These are phyloP conservation scores for Teleiodes luculella DNA, from an alignment of 2,888 invertebrate species.

Conservation along the genomic window DNA sequence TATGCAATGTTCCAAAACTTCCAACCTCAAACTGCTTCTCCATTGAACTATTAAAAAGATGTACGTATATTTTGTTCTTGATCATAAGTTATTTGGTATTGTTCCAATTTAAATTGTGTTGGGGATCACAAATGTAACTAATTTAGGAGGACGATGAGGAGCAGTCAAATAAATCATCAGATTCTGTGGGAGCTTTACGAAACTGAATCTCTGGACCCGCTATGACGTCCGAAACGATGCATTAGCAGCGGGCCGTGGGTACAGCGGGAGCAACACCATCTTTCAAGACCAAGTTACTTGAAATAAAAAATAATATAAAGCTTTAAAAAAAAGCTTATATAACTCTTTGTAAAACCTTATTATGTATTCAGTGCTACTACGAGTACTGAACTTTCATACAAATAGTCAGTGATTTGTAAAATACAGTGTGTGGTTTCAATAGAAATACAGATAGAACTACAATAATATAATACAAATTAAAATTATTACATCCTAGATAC, in stretches of 20 bases:
- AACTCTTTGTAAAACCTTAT: too few species aligned
- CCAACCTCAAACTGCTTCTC: not conserved
- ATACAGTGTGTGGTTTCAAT: too few species aligned
- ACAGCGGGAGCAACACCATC: constrained; percentile 27
- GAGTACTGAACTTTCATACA: too few species aligned
- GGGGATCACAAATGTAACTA: constrained; percentile 12
- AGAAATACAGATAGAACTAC: too few species aligned
- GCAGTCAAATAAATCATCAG: constrained; percentile 48
- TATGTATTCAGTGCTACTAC: too few species aligned
- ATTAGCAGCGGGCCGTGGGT: constrained; percentile 38
- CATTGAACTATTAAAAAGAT: not conserved
- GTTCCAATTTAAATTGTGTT: constrained; percentile 10
- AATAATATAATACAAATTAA: too few species aligned
- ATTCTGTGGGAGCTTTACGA: constrained; percentile 46
- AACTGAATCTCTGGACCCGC: constrained; percentile 45
- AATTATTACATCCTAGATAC: too few species aligned
- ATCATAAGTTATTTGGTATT: constrained; percentile 4
- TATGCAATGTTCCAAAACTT: too few species aligned
- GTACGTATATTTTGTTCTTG: not conserved
- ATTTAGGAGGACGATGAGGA: constrained; percentile 27
- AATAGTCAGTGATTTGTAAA: too few species aligned
- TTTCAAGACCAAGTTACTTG: too few species aligned
- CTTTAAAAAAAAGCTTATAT: too few species aligned
- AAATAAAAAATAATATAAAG: too few species aligned
- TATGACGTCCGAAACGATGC: constrained; percentile 49